Conservation (phyloP, 2,888 invertebrate genomes). For the Tenthredo notha region DNA sequence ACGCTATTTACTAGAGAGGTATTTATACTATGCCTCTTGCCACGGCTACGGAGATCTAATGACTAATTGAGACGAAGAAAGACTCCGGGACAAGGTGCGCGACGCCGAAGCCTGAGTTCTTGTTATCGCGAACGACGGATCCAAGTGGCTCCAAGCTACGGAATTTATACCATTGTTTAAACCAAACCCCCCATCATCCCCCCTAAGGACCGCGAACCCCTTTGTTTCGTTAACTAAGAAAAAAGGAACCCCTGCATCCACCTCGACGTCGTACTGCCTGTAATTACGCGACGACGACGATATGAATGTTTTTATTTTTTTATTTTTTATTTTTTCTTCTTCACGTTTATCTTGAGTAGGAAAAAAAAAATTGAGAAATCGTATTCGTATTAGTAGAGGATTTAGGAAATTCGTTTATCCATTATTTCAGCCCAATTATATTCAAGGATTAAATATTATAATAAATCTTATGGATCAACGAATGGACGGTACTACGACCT, state of each 20-base stretch:
- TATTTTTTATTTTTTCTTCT: background rate
- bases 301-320: background rate
- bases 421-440: background rate
- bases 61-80: constrained; percentile 70
- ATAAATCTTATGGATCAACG: no score
- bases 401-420: background rate
- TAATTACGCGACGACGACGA: constrained; percentile 21
- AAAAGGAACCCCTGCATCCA: background rate
- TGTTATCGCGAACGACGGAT: constrained; percentile 48
- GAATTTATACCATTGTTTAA: constrained; percentile 46
- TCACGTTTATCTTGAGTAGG: background rate
- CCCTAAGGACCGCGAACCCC: constrained; percentile 35
- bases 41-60: constrained; percentile 63
- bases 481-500: constrained; percentile 27
- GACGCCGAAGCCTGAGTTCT: constrained; percentile 42
- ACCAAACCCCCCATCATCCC: constrained; percentile 12
- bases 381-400: background rate
- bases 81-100: constrained; percentile 52
- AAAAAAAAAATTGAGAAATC: constrained; percentile 2
- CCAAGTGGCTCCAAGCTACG: constrained; percentile 49
- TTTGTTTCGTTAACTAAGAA: constrained; percentile 45
- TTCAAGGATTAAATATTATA: no score
- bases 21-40: constrained; percentile 42
- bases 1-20: constrained; percentile 46
- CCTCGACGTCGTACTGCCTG: background rate